These are phyloP conservation scores for Drosophila ambigua DNA, from an alignment of 1,140 invertebrate species.

Conservation along the genomic window DNA sequence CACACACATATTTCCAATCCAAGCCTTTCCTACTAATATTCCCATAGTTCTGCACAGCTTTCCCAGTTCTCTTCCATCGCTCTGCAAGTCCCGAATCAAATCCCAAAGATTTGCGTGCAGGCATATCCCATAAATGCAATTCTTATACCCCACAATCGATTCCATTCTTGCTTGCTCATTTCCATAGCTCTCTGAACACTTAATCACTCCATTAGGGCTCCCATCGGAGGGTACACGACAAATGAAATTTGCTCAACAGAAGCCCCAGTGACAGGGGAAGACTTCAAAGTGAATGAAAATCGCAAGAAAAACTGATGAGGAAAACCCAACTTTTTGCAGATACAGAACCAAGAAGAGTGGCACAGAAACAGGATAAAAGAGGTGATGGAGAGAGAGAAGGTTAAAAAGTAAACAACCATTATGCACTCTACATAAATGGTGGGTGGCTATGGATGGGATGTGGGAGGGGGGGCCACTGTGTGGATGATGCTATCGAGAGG, in stretches of 20 bases:
- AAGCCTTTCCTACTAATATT: too few relatives aligned
- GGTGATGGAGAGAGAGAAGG: slow-evolving; percentile 31
- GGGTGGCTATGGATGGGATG: slow-evolving; percentile 8
- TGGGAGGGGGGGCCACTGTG: background rate
- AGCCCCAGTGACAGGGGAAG: slow-evolving; percentile 52
- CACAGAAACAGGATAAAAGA: background rate
- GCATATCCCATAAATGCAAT: too few relatives aligned
- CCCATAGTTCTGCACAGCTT: too few relatives aligned
- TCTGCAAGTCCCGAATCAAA: too few relatives aligned
- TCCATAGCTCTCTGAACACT: too few relatives aligned
- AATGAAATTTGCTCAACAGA: slow-evolving; percentile 31
- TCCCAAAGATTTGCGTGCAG: too few relatives aligned
- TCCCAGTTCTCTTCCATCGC: too few relatives aligned
- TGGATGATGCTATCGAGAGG: slow-evolving; percentile 54
- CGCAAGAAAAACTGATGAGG: slow-evolving; percentile 40
- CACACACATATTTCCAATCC: too few relatives aligned
- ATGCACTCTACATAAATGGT: slow-evolving; percentile 76
- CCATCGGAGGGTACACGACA: slow-evolving; percentile 8
- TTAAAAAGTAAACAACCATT: slow-evolving; percentile 81
- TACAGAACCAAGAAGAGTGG: slow-evolving; percentile 6
- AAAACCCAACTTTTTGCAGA: slow-evolving; percentile 26
- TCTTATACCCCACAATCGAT: too few relatives aligned
- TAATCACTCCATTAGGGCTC: slow-evolving; percentile 17
- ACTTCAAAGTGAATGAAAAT: slow-evolving; percentile 77
- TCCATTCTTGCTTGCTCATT: background rate